Conservation (phyloP, 2,797 vertebrate species). For the Triplophysa yarkandensis region DNA sequence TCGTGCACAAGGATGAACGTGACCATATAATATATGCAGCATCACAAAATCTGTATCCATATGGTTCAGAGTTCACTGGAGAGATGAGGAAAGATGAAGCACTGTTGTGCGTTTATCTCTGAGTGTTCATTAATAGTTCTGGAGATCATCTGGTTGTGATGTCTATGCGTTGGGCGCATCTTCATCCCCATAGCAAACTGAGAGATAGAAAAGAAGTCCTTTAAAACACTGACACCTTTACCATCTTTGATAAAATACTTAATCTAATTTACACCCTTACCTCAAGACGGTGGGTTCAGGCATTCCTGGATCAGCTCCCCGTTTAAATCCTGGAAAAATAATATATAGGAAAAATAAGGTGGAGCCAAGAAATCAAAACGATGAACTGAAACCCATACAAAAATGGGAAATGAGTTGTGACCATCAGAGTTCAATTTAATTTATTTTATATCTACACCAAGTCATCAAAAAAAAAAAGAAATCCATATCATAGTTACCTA, state of each 20-base stretch:
- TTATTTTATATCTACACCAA: too few relatives aligned
- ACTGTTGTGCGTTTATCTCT: background rate
- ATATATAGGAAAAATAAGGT: too few relatives aligned
- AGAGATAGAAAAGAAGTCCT: background rate
- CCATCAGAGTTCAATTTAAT: too few relatives aligned
- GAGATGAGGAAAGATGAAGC: background rate
- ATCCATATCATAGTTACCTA: too few relatives aligned
- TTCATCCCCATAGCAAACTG: constrained; percentile 76
- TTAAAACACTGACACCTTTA: background rate
- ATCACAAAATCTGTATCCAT: background rate
- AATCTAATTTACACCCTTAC: constrained; percentile 44
- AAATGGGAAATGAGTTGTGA: too few relatives aligned
- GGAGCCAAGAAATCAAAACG: too few relatives aligned
- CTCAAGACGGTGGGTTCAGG: constrained; percentile 60
- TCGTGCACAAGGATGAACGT: background rate
- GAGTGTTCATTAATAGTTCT: background rate
- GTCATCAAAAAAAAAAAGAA: too few relatives aligned
- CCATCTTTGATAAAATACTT: background rate
- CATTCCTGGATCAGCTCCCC: constrained; percentile 62
- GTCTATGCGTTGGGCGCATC: background rate
- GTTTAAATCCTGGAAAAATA: constrained; percentile 53
- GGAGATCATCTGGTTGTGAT: background rate
- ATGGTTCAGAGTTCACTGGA: background rate
- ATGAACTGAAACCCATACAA: too few relatives aligned
- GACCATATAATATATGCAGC: constrained; percentile 15